Conservation (phyloP, 1,140 invertebrate genomes). For the Drosophila cardini region DNA sequence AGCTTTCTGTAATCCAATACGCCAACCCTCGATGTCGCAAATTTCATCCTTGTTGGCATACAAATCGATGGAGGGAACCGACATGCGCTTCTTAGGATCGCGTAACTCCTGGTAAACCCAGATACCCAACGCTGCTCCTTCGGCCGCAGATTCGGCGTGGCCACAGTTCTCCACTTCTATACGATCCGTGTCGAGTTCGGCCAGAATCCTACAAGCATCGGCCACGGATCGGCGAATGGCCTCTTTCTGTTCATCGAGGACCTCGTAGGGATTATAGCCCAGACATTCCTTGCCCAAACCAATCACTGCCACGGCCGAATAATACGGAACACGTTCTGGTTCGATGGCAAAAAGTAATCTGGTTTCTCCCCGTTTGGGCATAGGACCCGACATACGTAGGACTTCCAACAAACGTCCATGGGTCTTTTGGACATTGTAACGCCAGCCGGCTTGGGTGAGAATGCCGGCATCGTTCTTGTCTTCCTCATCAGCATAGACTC, state of each 20-base stretch:
- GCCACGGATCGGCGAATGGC: slow-evolving; percentile 89
- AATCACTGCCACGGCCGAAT: slow-evolving; percentile 88
- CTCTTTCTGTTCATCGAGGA: slow-evolving; percentile 89
- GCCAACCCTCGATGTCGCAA: slow-evolving; percentile 88
- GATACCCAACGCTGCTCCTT: slow-evolving; percentile 88
- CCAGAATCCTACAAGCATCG: slow-evolving; percentile 85
- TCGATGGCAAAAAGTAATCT: slow-evolving; percentile 83
- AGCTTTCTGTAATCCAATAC: slow-evolving; percentile 89
- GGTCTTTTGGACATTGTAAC: slow-evolving; percentile 79
- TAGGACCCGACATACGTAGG: slow-evolving; percentile 77
- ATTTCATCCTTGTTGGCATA: slow-evolving; percentile 85
- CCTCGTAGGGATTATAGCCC: slow-evolving; percentile 88
- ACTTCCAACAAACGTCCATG: slow-evolving; percentile 76
- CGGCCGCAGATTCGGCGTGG: slow-evolving; percentile 91
- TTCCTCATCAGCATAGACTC: slow-evolving; percentile 81
- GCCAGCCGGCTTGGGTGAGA: slow-evolving; percentile 72
- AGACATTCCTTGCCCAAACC: slow-evolving; percentile 89
- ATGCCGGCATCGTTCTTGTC: slow-evolving; percentile 77
- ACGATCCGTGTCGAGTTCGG: slow-evolving; percentile 86
- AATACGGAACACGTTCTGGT: slow-evolving; percentile 85
- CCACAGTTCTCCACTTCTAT: slow-evolving; percentile 90
- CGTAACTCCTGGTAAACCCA: slow-evolving; percentile 84
- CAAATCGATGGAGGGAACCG: slow-evolving; percentile 74
- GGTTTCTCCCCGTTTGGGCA: slow-evolving; percentile 79
- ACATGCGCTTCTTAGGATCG: slow-evolving; percentile 59